Percentiles rank a stretch among this genome's conserved stretches.
Evolutionary conservation across 1,140 invertebrate species (phyloP).

Genomic region (Drosophila nigrodunni): DNA sequence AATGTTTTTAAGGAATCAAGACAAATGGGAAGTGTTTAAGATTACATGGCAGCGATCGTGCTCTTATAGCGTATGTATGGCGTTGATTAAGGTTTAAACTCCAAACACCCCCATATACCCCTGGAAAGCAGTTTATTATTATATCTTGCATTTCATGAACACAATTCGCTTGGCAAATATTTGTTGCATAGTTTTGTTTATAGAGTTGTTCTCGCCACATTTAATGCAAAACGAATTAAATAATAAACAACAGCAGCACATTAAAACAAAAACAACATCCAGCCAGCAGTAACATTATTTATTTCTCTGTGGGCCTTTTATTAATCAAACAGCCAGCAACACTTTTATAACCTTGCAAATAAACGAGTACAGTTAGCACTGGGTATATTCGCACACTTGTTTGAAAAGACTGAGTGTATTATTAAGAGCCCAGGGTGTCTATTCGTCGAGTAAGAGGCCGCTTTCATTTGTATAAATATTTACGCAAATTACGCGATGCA

Average conservation of each 20-base stretch:
- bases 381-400: neutral
- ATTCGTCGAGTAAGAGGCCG: neutral
- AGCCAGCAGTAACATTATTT: slow-evolving; percentile 31
- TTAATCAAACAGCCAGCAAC: slow-evolving; percentile 27
- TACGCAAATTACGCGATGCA: slow-evolving; percentile 32
- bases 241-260: neutral
- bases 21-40: too few species aligned
- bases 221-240: slow-evolving; percentile 12
- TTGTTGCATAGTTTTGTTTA: slow-evolving; percentile 52
- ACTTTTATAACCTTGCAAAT: slow-evolving; percentile 6
- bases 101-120: neutral
- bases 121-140: slow-evolving; percentile 50
- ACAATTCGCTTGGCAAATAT: slow-evolving; percentile 46
- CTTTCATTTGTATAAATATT: slow-evolving; percentile 32
- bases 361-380: too few species aligned
- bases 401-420: too few species aligned
- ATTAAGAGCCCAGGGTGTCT: neutral
- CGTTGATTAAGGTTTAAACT: slow-evolving; percentile 20
- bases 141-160: slow-evolving; percentile 39
- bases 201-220: slow-evolving; percentile 44
- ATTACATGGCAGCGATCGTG: slow-evolving; percentile 35
- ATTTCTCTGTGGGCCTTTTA: slow-evolving; percentile 15
- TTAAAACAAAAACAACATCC: neutral
- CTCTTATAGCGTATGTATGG: slow-evolving; percentile 18
- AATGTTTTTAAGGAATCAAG: neutral